A percentile compares a stretch with the other conserved stretches of the same genome.
Conservation (phyloP, 1,140 invertebrate species). For the Hylyphantes graminicola region DNA sequence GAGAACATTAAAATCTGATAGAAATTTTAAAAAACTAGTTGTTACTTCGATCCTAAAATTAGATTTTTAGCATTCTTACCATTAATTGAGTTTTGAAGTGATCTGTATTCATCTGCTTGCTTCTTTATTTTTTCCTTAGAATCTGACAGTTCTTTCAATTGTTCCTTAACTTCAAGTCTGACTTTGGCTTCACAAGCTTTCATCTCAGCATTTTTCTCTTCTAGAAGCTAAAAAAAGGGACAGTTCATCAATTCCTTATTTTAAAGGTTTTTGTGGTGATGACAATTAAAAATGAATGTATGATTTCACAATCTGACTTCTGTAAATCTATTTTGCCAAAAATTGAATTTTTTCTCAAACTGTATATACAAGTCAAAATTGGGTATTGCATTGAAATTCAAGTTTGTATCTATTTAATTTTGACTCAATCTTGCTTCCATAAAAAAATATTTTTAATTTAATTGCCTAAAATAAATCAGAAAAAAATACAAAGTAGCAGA, state of each 20-base stretch:
- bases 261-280: too few relatives aligned
- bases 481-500: too few relatives aligned
- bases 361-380: too few relatives aligned
- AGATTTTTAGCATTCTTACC: background rate
- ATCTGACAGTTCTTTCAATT: constrained; percentile 17
- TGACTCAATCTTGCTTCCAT: too few relatives aligned
- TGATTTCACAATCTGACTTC: too few relatives aligned
- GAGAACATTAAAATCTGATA: background rate
- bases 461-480: too few relatives aligned
- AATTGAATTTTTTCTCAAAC: too few relatives aligned
- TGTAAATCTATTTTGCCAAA: too few relatives aligned
- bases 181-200: constrained; percentile 18
- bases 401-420: too few relatives aligned
- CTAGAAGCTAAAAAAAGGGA: constrained; percentile 1
- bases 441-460: too few relatives aligned
- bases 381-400: too few relatives aligned
- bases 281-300: too few relatives aligned
- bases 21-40: background rate
- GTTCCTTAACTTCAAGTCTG: constrained; percentile 35
- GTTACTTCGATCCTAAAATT: background rate
- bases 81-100: background rate
- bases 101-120: background rate
- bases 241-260: background rate
- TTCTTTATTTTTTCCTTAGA: constrained; percentile 2
- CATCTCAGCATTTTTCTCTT: constrained; percentile 44